These are phyloP conservation scores for Rhimphoctona megacephalus DNA, from an alignment of 2,888 invertebrate genomes.

Conservation along the genomic window DNA sequence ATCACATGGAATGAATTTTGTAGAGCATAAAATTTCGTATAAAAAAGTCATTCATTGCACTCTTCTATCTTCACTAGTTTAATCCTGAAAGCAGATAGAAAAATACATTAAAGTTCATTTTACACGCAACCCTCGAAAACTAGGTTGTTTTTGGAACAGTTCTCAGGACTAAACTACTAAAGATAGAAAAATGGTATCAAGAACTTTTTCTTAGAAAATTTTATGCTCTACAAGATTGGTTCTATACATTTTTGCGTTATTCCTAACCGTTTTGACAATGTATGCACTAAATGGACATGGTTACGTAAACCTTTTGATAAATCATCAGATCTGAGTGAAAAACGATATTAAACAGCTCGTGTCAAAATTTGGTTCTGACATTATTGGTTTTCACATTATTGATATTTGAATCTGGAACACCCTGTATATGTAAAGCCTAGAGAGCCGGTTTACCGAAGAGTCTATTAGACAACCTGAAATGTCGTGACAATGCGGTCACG, in stretches of 20 bases:
- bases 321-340: not conserved
- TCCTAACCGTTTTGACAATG: not conserved
- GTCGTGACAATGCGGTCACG: constrained; percentile 69
- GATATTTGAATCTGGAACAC: not conserved
- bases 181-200: not conserved
- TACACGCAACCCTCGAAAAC: not conserved
- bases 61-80: not conserved
- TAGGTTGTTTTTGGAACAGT: too few relatives aligned
- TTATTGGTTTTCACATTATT: not conserved
- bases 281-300: not conserved
- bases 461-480: constrained; percentile 54
- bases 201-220: not conserved
- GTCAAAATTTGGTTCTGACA: not conserved
- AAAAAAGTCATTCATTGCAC: not conserved
- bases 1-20: not conserved
- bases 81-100: not conserved
- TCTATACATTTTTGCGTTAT: not conserved
- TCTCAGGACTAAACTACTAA: too few relatives aligned
- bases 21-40: not conserved
- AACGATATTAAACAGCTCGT: not conserved
- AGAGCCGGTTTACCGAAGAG: constrained; percentile 29
- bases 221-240: not conserved
- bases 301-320: not conserved
- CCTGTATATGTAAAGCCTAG: constrained; percentile 1
- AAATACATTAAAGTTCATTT: not conserved